Percentiles rank a stretch among this genome's conserved stretches.
These are phyloP conservation scores for Reinhardtius hippoglossoides DNA, from an alignment of 2,113 vertebrate species.

Conservation along the genomic window DNA sequence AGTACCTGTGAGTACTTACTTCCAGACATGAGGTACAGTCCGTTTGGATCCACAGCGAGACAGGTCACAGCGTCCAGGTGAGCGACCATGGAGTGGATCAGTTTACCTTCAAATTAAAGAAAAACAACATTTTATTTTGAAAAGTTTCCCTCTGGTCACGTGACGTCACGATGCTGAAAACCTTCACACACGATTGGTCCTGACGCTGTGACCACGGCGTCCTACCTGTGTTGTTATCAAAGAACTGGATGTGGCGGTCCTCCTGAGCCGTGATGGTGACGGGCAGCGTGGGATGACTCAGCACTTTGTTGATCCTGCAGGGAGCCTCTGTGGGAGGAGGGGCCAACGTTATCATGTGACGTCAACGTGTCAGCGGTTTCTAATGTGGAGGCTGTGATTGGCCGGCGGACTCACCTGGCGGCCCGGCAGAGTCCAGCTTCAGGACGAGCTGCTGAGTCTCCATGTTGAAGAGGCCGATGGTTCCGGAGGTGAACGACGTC, in stretches of 20 bases:
- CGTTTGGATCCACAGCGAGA: slow-evolving; percentile 97
- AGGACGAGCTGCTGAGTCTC: slow-evolving; percentile 93
- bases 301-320: slow-evolving; percentile 94
- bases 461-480: slow-evolving; percentile 94
- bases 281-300: slow-evolving; percentile 96
- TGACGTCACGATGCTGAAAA: too few species aligned
- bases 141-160: not conserved
- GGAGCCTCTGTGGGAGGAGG: slow-evolving; percentile 72
- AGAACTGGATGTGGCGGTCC: slow-evolving; percentile 96
- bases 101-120: slow-evolving; percentile 85
- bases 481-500: slow-evolving; percentile 90
- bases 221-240: slow-evolving; percentile 95
- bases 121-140: not conserved
- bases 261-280: slow-evolving; percentile 96
- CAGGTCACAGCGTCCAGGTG: slow-evolving; percentile 97
- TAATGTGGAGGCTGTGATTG: not conserved
- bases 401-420: slow-evolving; percentile 79
- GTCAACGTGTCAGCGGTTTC: too few species aligned
- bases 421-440: slow-evolving; percentile 86
- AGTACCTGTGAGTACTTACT: slow-evolving; percentile 85
- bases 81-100: slow-evolving; percentile 97
- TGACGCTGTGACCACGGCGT: not conserved
- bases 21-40: slow-evolving; percentile 98
- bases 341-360: not conserved
- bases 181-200: too few species aligned